Evolutionary conservation across 2,797 vertebrate species (phyloP).

Genomic region (Podarcis siculus): DNA sequence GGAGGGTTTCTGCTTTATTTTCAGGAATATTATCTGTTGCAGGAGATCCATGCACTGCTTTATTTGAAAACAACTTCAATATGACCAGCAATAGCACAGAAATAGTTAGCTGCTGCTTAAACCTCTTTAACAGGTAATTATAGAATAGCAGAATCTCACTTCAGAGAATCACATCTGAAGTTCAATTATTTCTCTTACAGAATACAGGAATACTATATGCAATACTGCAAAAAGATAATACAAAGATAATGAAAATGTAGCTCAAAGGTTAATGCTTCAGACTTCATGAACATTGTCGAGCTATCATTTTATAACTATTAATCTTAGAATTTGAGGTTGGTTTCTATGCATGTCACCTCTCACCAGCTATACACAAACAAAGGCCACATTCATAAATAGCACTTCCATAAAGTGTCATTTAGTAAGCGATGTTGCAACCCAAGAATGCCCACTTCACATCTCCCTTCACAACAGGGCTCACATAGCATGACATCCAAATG

Average conservation of each 20-base stretch:
- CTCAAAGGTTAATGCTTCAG: not conserved
- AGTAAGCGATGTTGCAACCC: not conserved
- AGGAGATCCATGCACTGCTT: constrained; percentile 72
- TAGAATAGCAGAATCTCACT: not conserved
- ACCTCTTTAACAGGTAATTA: constrained; percentile 74
- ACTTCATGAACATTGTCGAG: not conserved
- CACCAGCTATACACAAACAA: not conserved
- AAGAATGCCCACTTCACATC: not conserved
- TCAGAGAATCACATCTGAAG: not conserved
- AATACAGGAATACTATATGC: not conserved
- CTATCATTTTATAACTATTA: not conserved
- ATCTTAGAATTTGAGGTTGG: not conserved
- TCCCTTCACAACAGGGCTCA: not conserved
- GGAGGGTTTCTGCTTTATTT: constrained; percentile 48
- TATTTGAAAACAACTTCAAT: constrained; percentile 73
- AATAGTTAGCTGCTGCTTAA: constrained; percentile 79
- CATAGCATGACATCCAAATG: not conserved
- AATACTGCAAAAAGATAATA: not conserved
- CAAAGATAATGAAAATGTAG: not conserved
- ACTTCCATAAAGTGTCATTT: too few relatives aligned
- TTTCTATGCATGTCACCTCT: not conserved
- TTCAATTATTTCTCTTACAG: not conserved
- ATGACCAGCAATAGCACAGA: constrained; percentile 73
- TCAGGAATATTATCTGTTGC: constrained; percentile 82
- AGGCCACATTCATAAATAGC: not conserved